Conservation (phyloP, 2,888 invertebrate species). For the Ellobium chinense region DNA sequence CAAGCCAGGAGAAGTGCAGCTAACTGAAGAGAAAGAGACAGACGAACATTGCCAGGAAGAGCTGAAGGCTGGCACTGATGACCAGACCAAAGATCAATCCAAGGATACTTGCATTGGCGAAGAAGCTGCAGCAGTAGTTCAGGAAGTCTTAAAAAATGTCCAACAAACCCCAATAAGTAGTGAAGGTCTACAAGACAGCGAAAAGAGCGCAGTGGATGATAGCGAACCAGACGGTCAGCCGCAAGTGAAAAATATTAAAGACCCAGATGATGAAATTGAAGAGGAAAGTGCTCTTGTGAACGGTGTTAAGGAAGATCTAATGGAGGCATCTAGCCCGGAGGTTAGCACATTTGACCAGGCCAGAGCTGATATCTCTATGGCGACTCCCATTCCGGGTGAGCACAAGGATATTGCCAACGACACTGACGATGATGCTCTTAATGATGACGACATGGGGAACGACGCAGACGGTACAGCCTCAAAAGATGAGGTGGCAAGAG, state of each 20-base stretch:
- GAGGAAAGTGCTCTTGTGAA: conserved; percentile 35
- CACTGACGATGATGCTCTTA: conserved; percentile 27
- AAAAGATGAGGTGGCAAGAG: neutral
- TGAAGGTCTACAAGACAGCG: too few relatives aligned
- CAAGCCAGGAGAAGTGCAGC: too few relatives aligned
- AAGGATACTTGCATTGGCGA: too few relatives aligned
- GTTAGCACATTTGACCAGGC: conserved; percentile 20
- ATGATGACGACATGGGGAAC: conserved; percentile 28
- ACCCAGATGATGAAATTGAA: conserved; percentile 33
- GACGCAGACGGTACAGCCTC: conserved; percentile 1
- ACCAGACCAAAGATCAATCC: too few relatives aligned
- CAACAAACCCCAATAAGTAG: too few relatives aligned
- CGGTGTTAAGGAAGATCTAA: conserved; percentile 23
- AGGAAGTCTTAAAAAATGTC: too few relatives aligned
- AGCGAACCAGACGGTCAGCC: neutral
- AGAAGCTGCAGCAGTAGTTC: too few relatives aligned
- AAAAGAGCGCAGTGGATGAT: too few relatives aligned
- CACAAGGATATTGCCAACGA: conserved; percentile 20
- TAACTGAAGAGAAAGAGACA: too few relatives aligned
- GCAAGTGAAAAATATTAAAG: neutral
- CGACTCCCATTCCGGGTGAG: conserved; percentile 25
- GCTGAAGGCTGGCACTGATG: too few relatives aligned
- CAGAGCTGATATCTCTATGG: conserved; percentile 26
- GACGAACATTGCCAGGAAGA: too few relatives aligned
- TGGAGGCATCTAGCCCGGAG: conserved; percentile 38